Percentiles rank a stretch among this genome's conserved stretches.
phyloP scores from a whole-genome alignment of 2,888 invertebrate species.

The Busseola fusca region DNA sequence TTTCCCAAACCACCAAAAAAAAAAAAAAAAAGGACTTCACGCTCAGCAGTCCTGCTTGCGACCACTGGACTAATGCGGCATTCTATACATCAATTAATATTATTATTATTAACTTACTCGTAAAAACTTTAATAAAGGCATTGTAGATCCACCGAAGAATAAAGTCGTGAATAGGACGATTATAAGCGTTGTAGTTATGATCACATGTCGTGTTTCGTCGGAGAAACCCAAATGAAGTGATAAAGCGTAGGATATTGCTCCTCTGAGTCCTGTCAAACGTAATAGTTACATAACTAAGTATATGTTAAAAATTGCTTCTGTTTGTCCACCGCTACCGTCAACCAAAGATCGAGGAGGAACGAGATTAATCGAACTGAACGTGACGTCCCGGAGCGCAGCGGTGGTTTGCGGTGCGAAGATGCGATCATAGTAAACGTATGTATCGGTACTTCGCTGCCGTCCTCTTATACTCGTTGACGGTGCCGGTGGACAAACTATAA shows the following conservation, averaged over 20 bases:
- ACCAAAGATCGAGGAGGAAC: not conserved
- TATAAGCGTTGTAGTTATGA: slow-evolving; percentile 99
- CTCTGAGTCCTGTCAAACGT: slow-evolving; percentile 92
- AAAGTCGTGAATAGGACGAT: slow-evolving; percentile 98
- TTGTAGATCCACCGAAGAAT: slow-evolving; percentile 98
- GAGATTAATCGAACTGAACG: not conserved
- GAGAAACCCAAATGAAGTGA: slow-evolving; percentile 98
- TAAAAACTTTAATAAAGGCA: slow-evolving; percentile 98
- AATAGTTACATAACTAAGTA: not conserved
- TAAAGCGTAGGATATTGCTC: slow-evolving; percentile 99
- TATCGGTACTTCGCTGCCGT: too few relatives aligned
- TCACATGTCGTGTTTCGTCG: slow-evolving; percentile 97
- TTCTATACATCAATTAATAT: not conserved
- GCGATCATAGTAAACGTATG: too few relatives aligned
- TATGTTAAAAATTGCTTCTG: not conserved
- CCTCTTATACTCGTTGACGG: too few relatives aligned
- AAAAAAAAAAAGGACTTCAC: not conserved
- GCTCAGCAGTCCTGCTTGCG: not conserved
- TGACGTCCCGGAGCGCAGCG: not conserved
- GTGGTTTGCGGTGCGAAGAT: too few relatives aligned
- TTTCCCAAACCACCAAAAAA: too few relatives aligned
- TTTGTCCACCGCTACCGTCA: not conserved
- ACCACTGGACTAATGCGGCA: not conserved
- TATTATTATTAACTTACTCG: slow-evolving; percentile 89
- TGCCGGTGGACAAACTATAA: too few relatives aligned